Conservation (phyloP, 2,888 invertebrate genomes). For the Drosophila setosimentum region DNA sequence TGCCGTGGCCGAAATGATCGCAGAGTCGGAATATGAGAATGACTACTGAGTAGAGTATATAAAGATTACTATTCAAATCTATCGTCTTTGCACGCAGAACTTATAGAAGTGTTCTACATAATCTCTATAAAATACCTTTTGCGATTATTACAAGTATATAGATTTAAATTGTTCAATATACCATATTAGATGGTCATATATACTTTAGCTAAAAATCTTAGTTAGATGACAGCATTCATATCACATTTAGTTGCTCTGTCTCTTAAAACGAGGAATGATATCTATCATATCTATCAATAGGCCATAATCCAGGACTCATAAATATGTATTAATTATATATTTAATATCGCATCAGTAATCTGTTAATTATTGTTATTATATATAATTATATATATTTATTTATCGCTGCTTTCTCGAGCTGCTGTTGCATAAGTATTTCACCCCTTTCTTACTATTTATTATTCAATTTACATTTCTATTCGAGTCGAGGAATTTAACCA, state of each 20-base stretch:
- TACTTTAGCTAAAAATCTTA: not conserved
- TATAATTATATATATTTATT: not conserved
- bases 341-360: not conserved
- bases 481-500: not conserved
- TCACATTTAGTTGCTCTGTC: not conserved
- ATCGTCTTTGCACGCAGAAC: not conserved
- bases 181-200: not conserved
- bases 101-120: not conserved
- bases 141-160: not conserved
- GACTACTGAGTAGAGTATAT: slow-evolving; percentile 52
- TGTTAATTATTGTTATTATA: too few species aligned
- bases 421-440: not conserved
- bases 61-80: slow-evolving; percentile 10
- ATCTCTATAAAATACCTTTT: not conserved
- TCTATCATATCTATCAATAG: not conserved
- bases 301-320: not conserved
- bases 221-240: not conserved
- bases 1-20: slow-evolving; percentile 67
- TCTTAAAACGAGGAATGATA: not conserved
- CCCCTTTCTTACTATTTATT: not conserved
- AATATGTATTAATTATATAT: not conserved
- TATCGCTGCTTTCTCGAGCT: not conserved
- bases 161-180: not conserved
- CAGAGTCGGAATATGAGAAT: slow-evolving; percentile 61
- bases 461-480: not conserved